A percentile compares a stretch with the other conserved stretches of the same genome.
Conservation (phyloP, 2,113 vertebrate species). For the Mastomys natalensis region DNA sequence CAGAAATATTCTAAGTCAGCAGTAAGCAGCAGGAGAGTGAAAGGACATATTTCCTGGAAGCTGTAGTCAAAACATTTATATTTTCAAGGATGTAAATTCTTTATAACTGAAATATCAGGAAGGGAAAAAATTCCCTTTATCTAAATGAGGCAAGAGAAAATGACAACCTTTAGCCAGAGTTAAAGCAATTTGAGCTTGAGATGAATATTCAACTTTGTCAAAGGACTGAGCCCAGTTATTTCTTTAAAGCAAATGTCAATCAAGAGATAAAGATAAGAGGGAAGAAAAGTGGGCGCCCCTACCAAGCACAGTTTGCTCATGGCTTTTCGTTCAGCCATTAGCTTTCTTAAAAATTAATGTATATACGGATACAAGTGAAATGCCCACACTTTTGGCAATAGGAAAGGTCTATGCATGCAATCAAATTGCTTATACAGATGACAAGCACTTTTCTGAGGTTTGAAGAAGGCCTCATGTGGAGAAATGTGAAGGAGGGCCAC, state of each 20-base stretch:
- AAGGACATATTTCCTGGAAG: constrained; percentile 62
- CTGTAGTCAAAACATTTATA: constrained; percentile 65
- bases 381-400: neutral
- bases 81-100: constrained; percentile 48
- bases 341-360: constrained; percentile 26
- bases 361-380: neutral
- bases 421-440: neutral
- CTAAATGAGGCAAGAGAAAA: neutral
- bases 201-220: neutral
- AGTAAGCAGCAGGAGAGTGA: constrained; percentile 53
- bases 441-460: constrained; percentile 55
- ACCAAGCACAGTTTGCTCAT: neutral
- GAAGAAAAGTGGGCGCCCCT: neutral
- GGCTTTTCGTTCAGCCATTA: neutral
- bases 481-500: constrained; percentile 70
- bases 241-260: constrained; percentile 24
- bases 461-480: constrained; percentile 76
- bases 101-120: constrained; percentile 6
- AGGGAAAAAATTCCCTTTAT: constrained; percentile 10
- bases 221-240: neutral
- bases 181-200: neutral
- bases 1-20: constrained; percentile 60
- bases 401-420: neutral
- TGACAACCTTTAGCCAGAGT: neutral
- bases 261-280: neutral